phyloP scores from a whole-genome alignment of 2,888 invertebrate species.

The Glyphotaelius pellucidus region DNA sequence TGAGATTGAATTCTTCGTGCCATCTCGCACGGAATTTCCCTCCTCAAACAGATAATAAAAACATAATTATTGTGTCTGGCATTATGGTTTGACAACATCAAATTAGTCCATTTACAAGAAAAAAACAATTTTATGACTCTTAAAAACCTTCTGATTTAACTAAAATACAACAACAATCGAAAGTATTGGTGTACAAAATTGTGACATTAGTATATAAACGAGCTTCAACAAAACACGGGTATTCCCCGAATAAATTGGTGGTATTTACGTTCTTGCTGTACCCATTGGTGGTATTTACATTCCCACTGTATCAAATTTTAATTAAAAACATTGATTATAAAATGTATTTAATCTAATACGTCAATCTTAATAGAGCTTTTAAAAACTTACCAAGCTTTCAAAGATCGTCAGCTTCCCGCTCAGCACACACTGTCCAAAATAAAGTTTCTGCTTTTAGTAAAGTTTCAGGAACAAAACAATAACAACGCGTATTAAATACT shows the following conservation, averaged over 20 bases:
- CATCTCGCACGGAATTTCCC: not conserved
- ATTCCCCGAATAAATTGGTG: too few relatives aligned
- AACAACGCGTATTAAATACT: not conserved
- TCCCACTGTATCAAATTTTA: too few relatives aligned
- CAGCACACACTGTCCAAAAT: conserved; percentile 17
- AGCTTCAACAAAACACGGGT: too few relatives aligned
- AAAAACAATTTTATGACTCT: too few relatives aligned
- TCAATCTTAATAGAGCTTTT: not conserved
- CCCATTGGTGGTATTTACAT: too few relatives aligned
- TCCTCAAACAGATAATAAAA: not conserved
- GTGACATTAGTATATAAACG: too few relatives aligned
- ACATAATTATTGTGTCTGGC: not conserved
- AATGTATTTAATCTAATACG: not conserved
- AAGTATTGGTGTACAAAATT: too few relatives aligned
- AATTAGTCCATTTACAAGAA: not conserved
- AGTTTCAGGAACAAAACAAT: not conserved
- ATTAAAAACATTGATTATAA: not conserved
- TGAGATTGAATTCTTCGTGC: not conserved
- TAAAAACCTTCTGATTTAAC: too few relatives aligned
- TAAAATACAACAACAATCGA: too few relatives aligned
- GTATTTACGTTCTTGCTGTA: too few relatives aligned
- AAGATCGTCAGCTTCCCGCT: conserved; percentile 11
- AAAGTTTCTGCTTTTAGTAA: conserved; percentile 14
- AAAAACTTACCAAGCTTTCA: conserved; percentile 18
- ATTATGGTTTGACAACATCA: not conserved